Evolutionary conservation across 2,888 invertebrate genomes (phyloP).

Genomic region (Tenthredo amoena): DNA sequence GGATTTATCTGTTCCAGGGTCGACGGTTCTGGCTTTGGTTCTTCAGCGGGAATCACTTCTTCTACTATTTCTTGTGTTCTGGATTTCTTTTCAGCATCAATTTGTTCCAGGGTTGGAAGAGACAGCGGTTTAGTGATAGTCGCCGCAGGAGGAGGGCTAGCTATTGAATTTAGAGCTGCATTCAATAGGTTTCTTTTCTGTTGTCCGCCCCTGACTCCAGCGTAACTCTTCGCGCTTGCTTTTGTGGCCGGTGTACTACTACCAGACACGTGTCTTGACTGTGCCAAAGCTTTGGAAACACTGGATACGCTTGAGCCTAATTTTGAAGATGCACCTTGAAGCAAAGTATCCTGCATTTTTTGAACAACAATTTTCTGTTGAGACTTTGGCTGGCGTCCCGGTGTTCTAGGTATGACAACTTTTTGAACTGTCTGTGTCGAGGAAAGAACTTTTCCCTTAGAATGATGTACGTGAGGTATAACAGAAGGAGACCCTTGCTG

Average conservation of each 20-base stretch:
- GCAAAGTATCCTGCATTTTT: constrained; percentile 47
- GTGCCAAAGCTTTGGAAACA: constrained; percentile 54
- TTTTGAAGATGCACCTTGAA: constrained; percentile 53
- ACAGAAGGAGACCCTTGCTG: constrained; percentile 57
- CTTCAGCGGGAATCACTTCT: constrained; percentile 61
- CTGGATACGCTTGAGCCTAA: constrained; percentile 39
- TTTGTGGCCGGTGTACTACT: constrained; percentile 52
- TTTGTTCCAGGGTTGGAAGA: constrained; percentile 64
- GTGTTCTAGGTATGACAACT: constrained; percentile 62
- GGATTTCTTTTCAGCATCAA: constrained; percentile 61
- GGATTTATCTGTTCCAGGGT: constrained; percentile 51
- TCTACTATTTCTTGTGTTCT: constrained; percentile 59
- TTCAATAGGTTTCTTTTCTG: constrained; percentile 66
- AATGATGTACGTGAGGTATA: constrained; percentile 59
- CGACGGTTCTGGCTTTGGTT: constrained; percentile 52
- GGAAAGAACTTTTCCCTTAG: constrained; percentile 46
- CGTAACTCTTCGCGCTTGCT: constrained; percentile 52
- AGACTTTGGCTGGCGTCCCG: constrained; percentile 63
- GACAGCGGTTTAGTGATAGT: constrained; percentile 56
- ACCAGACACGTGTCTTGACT: constrained; percentile 54
- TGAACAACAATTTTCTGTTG: constrained; percentile 66
- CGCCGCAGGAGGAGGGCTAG: constrained; percentile 26
- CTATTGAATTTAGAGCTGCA: constrained; percentile 60
- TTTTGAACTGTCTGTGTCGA: constrained; percentile 60
- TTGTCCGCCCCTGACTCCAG: constrained; percentile 52